Evolutionary conservation across 2,797 vertebrate genomes (phyloP).

Genomic region (Eupleurogrammus muticus): DNA sequence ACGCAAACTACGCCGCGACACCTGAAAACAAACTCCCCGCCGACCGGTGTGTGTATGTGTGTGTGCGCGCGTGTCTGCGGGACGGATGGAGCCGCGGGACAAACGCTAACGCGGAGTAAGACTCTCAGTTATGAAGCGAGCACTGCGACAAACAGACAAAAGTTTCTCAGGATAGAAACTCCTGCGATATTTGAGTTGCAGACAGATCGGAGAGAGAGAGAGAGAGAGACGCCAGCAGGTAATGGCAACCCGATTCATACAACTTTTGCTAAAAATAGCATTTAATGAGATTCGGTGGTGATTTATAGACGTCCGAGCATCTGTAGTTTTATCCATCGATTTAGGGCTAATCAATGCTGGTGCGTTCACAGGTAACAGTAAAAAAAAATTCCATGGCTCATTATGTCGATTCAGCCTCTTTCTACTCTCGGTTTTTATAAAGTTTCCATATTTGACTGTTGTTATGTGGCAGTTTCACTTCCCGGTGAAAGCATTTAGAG

Average conservation of each 20-base stretch:
- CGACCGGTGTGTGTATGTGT: no score
- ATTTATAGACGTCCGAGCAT: no score
- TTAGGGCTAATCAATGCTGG: background rate
- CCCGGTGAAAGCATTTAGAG: conserved; percentile 8
- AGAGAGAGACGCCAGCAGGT: conserved; percentile 55
- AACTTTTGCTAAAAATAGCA: background rate
- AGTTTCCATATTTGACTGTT: background rate
- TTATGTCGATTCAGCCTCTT: background rate
- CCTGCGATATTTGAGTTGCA: background rate
- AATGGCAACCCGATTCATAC: conserved; percentile 41
- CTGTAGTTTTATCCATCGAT: background rate
- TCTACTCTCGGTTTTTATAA: background rate
- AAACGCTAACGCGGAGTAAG: background rate
- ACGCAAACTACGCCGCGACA: conserved; percentile 41
- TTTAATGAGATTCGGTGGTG: background rate
- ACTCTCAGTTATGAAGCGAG: background rate
- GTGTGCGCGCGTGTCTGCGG: no score
- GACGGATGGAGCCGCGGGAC: background rate
- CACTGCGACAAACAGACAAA: background rate
- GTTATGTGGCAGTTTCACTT: conserved; percentile 26
- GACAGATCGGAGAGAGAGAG: conserved; percentile 1
- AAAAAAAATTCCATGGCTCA: conserved; percentile 2
- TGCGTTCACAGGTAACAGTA: conserved; percentile 43
- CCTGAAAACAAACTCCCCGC: conserved; percentile 56
- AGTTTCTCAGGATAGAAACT: conserved; percentile 5